Evolutionary conservation across 1,140 invertebrate species (phyloP).

Genomic region (Lepidurus apus): DNA sequence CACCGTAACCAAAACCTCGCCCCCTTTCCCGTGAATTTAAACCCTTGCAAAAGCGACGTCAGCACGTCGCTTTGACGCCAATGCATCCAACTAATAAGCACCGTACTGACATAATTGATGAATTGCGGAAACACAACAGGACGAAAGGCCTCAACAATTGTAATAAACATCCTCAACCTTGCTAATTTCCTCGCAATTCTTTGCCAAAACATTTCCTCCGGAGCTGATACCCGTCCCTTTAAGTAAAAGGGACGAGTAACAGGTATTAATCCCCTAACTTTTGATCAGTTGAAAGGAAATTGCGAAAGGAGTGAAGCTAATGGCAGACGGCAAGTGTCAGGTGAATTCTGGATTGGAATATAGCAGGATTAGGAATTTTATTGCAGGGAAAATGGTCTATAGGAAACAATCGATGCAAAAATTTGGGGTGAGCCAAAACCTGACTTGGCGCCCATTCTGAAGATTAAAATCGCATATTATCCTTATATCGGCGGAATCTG

Average conservation of each 20-base stretch:
- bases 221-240: no score
- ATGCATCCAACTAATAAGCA: not conserved
- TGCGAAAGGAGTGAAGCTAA: not conserved
- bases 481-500: not conserved
- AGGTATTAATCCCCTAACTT: no score
- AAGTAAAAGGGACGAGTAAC: no score
- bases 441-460: not conserved
- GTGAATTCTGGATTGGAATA: not conserved
- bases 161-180: not conserved
- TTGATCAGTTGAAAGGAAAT: no score
- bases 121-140: not conserved
- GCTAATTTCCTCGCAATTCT: no score
- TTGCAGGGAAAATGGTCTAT: not conserved
- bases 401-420: not conserved
- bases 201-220: no score
- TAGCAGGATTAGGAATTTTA: constrained; percentile 1
- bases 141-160: not conserved
- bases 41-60: not conserved
- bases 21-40: not conserved
- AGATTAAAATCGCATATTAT: not conserved
- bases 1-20: not conserved
- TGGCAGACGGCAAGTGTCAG: not conserved
- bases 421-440: not conserved
- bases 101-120: not conserved
- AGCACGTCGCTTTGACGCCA: not conserved